Evolutionary conservation across 1,140 invertebrate genomes (phyloP), one percentile per base, ranked within the genome.

Genomic region (Conopomorpha cramerella): DNA sequence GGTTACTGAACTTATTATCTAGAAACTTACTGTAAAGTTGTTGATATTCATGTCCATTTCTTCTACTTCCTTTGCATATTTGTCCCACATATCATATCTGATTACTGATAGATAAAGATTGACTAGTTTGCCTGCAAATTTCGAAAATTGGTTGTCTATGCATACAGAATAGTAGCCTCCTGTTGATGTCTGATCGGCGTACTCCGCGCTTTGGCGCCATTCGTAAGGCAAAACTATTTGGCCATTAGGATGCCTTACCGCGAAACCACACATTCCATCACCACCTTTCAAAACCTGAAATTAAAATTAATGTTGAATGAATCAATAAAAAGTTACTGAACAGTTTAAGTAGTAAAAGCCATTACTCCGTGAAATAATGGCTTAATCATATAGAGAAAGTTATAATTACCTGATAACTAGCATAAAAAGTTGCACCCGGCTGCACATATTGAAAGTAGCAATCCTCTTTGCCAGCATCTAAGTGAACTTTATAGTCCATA

Each of bases 361-460:
- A 4, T 4, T 10, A 7, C 29, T 8, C 12, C 19, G 8, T 13
- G n/a, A 25, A 25, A 25, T n/a, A 12, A 6, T 12, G 8, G 32
- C 32, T 34, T 10, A 12, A 8, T 16, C 17, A 34, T 14, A 8
- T 15, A 3, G 7, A 6, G 17, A 34, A 16, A 12, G 3, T 17
- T n/a, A n/a, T 49, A 59, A 61, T 66, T 82, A 94, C 93, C 82
- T 95, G 92, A 76, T 94, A 94, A 49, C 91, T 93, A 30, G 93
- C 92, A 67, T 93, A 96, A 56, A 96, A 91, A 17, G 92, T 94
- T n/a, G 92, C 91, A 31, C 90, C 91, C 14, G 88, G 86, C 57
- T 94, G 90, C 32, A 95, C 92, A 80, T 90, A 93, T 79, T 95
- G 93, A 76, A 86, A 95, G 63, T 95, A 96, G 80, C 93, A 96